Percentiles rank a stretch among this genome's conserved stretches.
Conservation (phyloP, 2,888 invertebrate genomes). For the Abrostola tripartita region DNA sequence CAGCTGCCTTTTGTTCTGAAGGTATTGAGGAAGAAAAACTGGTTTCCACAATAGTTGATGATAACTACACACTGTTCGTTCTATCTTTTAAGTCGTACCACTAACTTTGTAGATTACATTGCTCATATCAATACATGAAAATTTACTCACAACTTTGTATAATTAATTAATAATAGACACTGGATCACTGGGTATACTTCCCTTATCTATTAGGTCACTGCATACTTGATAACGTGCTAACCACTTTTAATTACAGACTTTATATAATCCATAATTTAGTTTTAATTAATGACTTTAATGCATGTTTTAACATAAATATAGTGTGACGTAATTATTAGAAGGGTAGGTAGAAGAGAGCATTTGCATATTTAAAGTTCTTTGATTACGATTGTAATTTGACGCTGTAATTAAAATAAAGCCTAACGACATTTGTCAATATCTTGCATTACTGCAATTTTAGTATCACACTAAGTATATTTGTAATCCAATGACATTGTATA, state of each 20-base stretch:
- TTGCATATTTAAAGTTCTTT: background rate
- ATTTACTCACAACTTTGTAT: slow-evolving; percentile 30
- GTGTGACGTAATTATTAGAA: background rate
- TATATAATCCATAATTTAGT: slow-evolving; percentile 18
- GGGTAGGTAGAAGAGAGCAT: background rate
- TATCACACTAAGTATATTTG: background rate
- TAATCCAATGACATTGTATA: too few relatives aligned
- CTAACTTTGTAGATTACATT: slow-evolving; percentile 14
- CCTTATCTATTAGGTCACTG: slow-evolving; percentile 39
- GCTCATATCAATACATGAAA: slow-evolving; percentile 30
- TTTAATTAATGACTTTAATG: slow-evolving; percentile 2
- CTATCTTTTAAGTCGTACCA: slow-evolving; percentile 26
- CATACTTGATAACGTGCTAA: slow-evolving; percentile 30
- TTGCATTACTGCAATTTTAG: background rate
- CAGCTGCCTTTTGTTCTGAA: slow-evolving; percentile 26
- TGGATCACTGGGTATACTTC: slow-evolving; percentile 32
- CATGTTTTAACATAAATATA: slow-evolving; percentile 9
- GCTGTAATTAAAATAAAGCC: background rate
- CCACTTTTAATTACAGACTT: slow-evolving; percentile 30
- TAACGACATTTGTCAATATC: background rate
- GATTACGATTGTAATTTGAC: background rate
- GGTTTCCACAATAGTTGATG: slow-evolving; percentile 3
- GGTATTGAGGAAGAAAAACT: slow-evolving; percentile 26
- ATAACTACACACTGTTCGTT: slow-evolving; percentile 10
- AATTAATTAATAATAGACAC: slow-evolving; percentile 41